Evolutionary conservation across 1,140 invertebrate genomes (phyloP).

Genomic region (Mercenaria mercenaria): DNA sequence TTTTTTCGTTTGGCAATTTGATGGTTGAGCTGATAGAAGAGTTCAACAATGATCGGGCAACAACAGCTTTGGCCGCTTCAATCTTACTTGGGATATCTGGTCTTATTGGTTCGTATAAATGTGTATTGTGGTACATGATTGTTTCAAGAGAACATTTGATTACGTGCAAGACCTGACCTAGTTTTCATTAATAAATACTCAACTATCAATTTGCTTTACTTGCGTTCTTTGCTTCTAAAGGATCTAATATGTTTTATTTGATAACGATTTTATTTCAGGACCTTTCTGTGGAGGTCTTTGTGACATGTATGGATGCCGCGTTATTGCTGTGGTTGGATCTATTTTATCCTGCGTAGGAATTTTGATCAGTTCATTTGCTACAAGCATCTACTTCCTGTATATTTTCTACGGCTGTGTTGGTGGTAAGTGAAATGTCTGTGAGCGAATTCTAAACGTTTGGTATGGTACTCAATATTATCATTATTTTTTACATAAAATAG

Average conservation of each 20-base stretch:
- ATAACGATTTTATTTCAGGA: conserved; percentile 18
- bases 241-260: not conserved
- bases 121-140: no score
- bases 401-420: not conserved
- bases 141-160: not conserved
- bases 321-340: not conserved
- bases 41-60: conserved; percentile 92
- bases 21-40: conserved; percentile 94
- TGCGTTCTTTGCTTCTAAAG: no score
- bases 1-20: conserved; percentile 95
- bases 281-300: not conserved
- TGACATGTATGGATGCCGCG: not conserved
- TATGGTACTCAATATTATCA: no score
- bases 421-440: not conserved
- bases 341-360: not conserved
- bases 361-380: conserved; percentile 18
- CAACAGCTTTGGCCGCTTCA: conserved; percentile 95
- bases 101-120: not conserved
- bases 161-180: no score
- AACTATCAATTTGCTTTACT: not conserved
- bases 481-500: no score
- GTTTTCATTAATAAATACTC: not conserved
- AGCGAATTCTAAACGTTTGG: no score
- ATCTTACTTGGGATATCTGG: conserved; percentile 95
- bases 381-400: not conserved